Base-by-base conservation (phyloP, 2,888 invertebrate genomes). In the Theretra japonica region DNA sequence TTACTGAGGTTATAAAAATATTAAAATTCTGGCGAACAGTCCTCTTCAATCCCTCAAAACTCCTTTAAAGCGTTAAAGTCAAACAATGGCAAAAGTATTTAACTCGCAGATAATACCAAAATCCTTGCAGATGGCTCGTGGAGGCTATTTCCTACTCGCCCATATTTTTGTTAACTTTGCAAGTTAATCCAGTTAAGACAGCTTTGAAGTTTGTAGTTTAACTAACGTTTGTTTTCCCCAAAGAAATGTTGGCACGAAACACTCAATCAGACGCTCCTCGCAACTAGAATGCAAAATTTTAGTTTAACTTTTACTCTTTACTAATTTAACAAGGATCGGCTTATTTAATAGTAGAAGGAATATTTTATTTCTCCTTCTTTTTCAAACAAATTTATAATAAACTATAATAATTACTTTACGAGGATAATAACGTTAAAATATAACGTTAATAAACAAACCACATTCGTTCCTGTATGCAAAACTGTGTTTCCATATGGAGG, bases 61-160 rank as follows among this genome's bases (percentile, higher is more conserved):
- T 69, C n/a, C 28, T 68, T 19, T 53, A 53, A 71, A 60, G n/a
- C 33, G 1, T 68, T 65, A 50, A 62, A 65, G 65, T 19, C 60
- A 53, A 70, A 70, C 70, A 70, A 70, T 41, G 48, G 21, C 53
- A 21, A 48, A 69, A 70, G 70, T 70, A 59, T 70, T 58, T 58
- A 70, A 70, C 30, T 70, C 70, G 58, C 41, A 59, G 48, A 70
- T 70, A 70, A 70, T 41, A 58, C 59, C 11, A 33, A 70, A 70
- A 70, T 58, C 70, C 41, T 58, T 48, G 58, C 41, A 59, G 58
- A 58, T 30, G 21, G 41, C 70, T 70, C 15, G 50, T 19, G 57
- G 59, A 70, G 41, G 70, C 58, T 70, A n/a, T 25, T 70, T 53
- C 70, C 56, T 48, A 25, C 25, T 25, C 58, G 70, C 21, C 21